Conservation (phyloP, 2,797 vertebrate genomes). For the Pteropus rufus region DNA sequence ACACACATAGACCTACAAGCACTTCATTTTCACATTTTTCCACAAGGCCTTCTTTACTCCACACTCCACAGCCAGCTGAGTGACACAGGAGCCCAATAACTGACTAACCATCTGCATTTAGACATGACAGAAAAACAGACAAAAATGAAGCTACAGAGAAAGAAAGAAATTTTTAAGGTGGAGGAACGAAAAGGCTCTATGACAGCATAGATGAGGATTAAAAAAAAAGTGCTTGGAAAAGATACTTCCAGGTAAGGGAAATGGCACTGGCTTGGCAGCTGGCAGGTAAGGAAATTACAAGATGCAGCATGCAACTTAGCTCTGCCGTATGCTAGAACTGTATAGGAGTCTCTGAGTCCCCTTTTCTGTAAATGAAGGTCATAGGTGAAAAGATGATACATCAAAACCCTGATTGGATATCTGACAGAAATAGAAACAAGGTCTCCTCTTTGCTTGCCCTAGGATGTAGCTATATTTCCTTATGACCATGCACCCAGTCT, state of each 20-base stretch:
- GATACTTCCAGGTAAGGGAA: neutral
- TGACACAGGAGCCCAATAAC: neutral
- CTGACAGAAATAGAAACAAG: neutral
- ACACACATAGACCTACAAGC: neutral
- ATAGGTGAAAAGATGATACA: neutral
- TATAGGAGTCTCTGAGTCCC: neutral
- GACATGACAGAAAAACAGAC: neutral
- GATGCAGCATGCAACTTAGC: rapidly evolving
- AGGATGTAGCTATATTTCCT: neutral
- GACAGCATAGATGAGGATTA: neutral
- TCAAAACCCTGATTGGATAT: neutral
- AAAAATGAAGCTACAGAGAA: neutral
- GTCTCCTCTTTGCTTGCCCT: neutral
- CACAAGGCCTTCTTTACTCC: neutral
- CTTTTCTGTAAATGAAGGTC: neutral
- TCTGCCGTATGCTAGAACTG: neutral
- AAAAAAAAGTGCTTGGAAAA: neutral
- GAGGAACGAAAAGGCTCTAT: neutral
- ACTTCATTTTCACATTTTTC: neutral
- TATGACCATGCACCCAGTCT: neutral
- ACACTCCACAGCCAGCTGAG: neutral
- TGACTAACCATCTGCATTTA: neutral
- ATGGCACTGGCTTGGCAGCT: neutral
- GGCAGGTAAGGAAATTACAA: neutral
- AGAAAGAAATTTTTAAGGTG: neutral